These are phyloP conservation scores for Bombus consobrinus DNA, from an alignment of 1,140 invertebrate species.

Conservation along the genomic window DNA sequence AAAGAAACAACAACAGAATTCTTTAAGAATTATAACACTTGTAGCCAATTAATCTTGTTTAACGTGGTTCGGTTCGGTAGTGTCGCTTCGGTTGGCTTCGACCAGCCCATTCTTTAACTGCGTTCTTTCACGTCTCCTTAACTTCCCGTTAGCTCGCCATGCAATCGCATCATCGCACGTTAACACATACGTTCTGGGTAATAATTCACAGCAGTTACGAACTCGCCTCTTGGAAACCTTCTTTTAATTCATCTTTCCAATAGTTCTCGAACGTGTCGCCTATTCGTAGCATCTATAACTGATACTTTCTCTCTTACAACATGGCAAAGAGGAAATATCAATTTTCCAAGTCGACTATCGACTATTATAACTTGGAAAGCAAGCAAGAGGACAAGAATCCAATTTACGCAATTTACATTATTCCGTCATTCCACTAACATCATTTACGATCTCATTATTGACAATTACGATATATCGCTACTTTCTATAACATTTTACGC, in stretches of 20 bases:
- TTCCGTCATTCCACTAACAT: too few relatives aligned
- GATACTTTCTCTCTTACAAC: not conserved
- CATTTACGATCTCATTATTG: too few relatives aligned
- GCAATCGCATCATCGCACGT: not conserved
- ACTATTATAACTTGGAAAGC: not conserved
- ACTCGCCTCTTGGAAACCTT: not conserved
- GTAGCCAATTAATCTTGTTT: not conserved
- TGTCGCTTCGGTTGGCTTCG: not conserved
- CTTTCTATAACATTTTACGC: too few relatives aligned
- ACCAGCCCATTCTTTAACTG: not conserved
- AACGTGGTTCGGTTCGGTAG: not conserved
- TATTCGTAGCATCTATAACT: not conserved
- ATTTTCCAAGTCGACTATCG: not conserved
- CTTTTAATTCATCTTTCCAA: not conserved
- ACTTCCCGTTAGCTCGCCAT: slow-evolving; percentile 12
- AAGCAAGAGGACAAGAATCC: too few relatives aligned
- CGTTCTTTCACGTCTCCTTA: slow-evolving; percentile 14
- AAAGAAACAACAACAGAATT: not conserved
- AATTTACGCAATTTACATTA: not conserved
- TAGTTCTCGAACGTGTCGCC: not conserved
- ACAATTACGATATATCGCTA: too few relatives aligned
- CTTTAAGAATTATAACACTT: not conserved
- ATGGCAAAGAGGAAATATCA: not conserved
- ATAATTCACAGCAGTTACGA: not conserved
- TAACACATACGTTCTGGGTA: not conserved